These are phyloP conservation scores for Amyelois transitella DNA, from an alignment of 1,140 invertebrate genomes.

Conservation along the genomic window DNA sequence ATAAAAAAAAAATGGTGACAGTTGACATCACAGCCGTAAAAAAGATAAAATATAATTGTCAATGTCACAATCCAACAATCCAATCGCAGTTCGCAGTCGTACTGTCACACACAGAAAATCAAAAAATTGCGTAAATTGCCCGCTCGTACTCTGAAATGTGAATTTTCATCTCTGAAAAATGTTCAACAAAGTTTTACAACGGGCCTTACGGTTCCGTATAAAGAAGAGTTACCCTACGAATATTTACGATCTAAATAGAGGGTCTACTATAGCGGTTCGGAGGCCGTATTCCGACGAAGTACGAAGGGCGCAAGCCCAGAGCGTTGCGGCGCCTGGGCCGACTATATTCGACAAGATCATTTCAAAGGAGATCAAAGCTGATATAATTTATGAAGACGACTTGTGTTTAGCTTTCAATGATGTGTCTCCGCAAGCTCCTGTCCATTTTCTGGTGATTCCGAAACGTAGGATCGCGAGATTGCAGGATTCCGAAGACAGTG, in stretches of 20 bases:
- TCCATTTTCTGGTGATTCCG: constrained; percentile 90
- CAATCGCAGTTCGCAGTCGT: too few species aligned
- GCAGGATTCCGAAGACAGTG: constrained; percentile 64
- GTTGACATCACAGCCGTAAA: too few species aligned
- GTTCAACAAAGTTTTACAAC: constrained; percentile 65
- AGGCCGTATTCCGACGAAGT: constrained; percentile 66
- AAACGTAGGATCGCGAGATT: constrained; percentile 79
- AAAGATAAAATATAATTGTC: too few species aligned
- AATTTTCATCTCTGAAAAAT: constrained; percentile 35
- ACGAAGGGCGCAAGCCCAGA: constrained; percentile 47
- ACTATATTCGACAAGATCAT: constrained; percentile 91
- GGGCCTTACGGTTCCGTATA: constrained; percentile 57
- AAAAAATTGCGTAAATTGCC: not conserved
- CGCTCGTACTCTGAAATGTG: not conserved
- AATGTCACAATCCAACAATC: too few species aligned
- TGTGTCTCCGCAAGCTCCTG: constrained; percentile 84
- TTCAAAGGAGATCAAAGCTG: constrained; percentile 83
- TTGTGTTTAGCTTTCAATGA: constrained; percentile 87
- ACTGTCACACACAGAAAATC: not conserved
- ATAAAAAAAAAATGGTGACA: too few species aligned
- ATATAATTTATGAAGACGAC: constrained; percentile 88
- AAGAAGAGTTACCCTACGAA: constrained; percentile 66
- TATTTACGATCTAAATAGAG: constrained; percentile 58
- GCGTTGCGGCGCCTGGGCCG: constrained; percentile 37
- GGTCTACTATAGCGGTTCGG: constrained; percentile 47